phyloP scores from a whole-genome alignment of 2,797 vertebrate genomes.

The Ataeniobius toweri region DNA sequence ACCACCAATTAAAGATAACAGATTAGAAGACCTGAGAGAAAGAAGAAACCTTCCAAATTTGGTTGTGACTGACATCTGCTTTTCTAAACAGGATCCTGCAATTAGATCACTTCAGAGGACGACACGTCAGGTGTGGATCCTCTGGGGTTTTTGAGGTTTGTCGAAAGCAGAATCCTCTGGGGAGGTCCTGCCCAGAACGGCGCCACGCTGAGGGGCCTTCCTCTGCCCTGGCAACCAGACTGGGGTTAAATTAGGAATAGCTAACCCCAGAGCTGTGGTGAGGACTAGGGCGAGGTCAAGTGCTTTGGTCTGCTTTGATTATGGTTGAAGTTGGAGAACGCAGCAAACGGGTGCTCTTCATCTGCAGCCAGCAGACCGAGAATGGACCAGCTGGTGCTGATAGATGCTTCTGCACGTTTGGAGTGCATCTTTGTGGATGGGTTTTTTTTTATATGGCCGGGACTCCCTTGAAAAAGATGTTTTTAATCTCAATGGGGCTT shows the following conservation, averaged over 20 bases:
- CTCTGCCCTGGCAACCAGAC: conserved; percentile 57
- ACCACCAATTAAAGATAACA: background rate
- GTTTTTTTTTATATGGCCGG: too few relatives aligned
- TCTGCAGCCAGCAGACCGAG: conserved; percentile 25
- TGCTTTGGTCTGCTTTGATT: conserved; percentile 74
- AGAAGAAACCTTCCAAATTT: background rate
- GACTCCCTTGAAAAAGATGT: too few relatives aligned
- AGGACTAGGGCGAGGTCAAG: conserved; percentile 75
- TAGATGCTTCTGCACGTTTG: background rate
- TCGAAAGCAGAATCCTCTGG: conserved; percentile 53
- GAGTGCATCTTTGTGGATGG: background rate
- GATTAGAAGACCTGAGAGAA: background rate
- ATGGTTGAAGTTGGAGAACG: conserved; percentile 43
- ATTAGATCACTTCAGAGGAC: conserved; percentile 32
- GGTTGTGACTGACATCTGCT: conserved; percentile 21
- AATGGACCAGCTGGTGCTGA: conserved; percentile 6
- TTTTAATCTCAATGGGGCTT: too few relatives aligned
- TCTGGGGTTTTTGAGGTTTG: conserved; percentile 51
- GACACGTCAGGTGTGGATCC: conserved; percentile 52
- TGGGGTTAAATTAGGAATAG: conserved; percentile 76
- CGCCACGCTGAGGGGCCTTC: conserved; percentile 59
- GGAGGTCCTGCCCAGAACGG: conserved; percentile 70
- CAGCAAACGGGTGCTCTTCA: conserved; percentile 44
- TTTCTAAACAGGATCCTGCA: conserved; percentile 11
- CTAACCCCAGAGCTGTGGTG: conserved; percentile 72